These are phyloP conservation scores for Micrasema longulum DNA, from an alignment of 1,140 invertebrate species.

Conservation along the genomic window DNA sequence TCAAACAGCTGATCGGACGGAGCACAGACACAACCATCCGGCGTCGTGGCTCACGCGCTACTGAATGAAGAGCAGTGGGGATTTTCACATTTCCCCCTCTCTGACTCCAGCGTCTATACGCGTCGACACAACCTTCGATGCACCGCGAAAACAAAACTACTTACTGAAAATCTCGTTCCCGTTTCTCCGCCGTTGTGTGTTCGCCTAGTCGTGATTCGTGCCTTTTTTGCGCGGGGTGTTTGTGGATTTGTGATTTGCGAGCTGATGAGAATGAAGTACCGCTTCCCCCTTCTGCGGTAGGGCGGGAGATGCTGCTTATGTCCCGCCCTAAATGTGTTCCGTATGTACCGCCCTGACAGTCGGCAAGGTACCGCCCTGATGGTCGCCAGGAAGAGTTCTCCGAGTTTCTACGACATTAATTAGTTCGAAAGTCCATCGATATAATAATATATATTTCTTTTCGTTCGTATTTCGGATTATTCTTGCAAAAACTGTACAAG, in stretches of 20 bases:
- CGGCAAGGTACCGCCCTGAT: slow-evolving; percentile 44
- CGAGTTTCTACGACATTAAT: not conserved
- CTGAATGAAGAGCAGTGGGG: slow-evolving; percentile 21
- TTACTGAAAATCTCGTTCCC: not conserved
- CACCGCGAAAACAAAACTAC: not conserved
- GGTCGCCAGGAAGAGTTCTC: slow-evolving; percentile 42
- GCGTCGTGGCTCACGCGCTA: slow-evolving; percentile 25
- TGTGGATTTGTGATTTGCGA: not conserved
- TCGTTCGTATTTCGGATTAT: no score
- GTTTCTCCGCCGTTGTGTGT: not conserved
- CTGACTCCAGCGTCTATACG: not conserved
- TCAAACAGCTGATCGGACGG: slow-evolving; percentile 19
- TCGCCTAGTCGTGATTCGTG: not conserved
- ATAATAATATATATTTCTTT: not conserved
- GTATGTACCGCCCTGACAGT: slow-evolving; percentile 18
- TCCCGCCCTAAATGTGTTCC: slow-evolving; percentile 26
- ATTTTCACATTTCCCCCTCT: slow-evolving; percentile 13
- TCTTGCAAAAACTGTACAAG: not conserved
- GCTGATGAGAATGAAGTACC: not conserved
- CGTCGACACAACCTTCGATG: not conserved
- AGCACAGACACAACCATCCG: slow-evolving; percentile 6
- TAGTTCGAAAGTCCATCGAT: no score
- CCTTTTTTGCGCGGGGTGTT: not conserved
- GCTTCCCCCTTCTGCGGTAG: slow-evolving; percentile 2
- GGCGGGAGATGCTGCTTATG: slow-evolving; percentile 11